These are phyloP conservation scores for Pangasius sanitwongsei DNA, from an alignment of 2,797 vertebrate genomes.

Conservation along the genomic window DNA sequence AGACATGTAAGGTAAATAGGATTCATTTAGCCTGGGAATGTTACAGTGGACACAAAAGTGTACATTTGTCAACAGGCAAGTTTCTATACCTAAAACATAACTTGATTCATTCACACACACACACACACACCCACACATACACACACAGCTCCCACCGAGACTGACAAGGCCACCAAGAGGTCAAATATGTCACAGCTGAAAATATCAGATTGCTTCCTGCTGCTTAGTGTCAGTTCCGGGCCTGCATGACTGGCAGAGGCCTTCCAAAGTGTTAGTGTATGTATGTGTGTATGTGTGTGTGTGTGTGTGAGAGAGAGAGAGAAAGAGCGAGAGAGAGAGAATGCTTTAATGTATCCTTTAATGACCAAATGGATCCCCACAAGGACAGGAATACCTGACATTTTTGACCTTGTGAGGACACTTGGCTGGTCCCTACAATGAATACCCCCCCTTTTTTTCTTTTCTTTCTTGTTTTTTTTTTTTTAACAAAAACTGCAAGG, in stretches of 20 bases:
- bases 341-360: neutral
- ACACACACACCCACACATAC: conserved; percentile 19
- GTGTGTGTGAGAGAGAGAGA: too few relatives aligned
- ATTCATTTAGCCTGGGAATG: neutral
- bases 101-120: conserved; percentile 26
- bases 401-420: neutral
- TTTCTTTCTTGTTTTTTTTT: accelerated
- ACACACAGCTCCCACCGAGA: conserved; percentile 11
- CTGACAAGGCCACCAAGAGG: conserved; percentile 50
- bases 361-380: neutral
- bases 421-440: neutral
- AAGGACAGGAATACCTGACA: neutral
- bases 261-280: conserved; percentile 37
- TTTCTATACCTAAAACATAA: conserved; percentile 19
- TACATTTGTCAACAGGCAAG: conserved; percentile 6
- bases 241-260: conserved; percentile 51
- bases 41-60: neutral
- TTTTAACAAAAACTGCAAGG: neutral
- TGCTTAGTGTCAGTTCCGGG: conserved; percentile 52
- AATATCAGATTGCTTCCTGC: conserved; percentile 50
- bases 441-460: neutral
- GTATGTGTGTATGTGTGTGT: neutral
- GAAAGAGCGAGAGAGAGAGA: neutral
- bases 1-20: neutral
- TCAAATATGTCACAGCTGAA: conserved; percentile 54